Evolutionary conservation across 2,888 invertebrate genomes (phyloP), one percentile per base, ranked within the genome.

Genomic region (Graphium colonna): DNA sequence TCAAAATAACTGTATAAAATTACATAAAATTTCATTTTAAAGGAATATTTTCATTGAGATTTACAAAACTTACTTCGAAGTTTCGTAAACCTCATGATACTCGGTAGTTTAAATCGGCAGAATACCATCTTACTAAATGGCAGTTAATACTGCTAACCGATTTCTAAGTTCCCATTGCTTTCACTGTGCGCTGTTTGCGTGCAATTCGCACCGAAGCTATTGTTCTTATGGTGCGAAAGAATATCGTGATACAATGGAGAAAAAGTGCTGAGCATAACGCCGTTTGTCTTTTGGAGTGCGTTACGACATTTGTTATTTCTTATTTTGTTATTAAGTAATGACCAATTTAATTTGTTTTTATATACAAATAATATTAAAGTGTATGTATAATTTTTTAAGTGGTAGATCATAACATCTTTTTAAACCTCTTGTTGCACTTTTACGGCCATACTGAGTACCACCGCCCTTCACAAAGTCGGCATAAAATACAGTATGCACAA

Each of bases 141-240:
- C 62, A 56, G 59, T 60, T 55, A 66, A 60, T 72, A 77, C 69
- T 62, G 62, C 64, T 64, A 68, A 70, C 67, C 69, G 70, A 74
- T 80, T 82, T 79, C 77, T 76, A 73, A 68, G 70, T 80, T 81
- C 80, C 66, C 81, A 79, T 70, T 73, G 74, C 84, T 85, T 85
- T 85, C 84, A 69, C 83, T 69, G 47, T 66, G 73, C 73, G 60
- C 62, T 62, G 69, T 73, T 69, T 67, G 68, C 67, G 65, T 69
- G 67, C 65, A 68, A 71, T 80, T 81, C 73, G 69, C 79, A 76
- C 77, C 69, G 71, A n/a, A 62, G 58, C 71, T 68, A 77, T 82
- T 82, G 79, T 82, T 81, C 73, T 64, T 68, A 61, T 54, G 55
- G 60, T 61, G 64, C 63, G 65, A 65, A 64, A 61, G 48, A 61